Evolutionary conservation across 2,797 vertebrate species (phyloP).

Genomic region (Hyperoplus immaculatus): DNA sequence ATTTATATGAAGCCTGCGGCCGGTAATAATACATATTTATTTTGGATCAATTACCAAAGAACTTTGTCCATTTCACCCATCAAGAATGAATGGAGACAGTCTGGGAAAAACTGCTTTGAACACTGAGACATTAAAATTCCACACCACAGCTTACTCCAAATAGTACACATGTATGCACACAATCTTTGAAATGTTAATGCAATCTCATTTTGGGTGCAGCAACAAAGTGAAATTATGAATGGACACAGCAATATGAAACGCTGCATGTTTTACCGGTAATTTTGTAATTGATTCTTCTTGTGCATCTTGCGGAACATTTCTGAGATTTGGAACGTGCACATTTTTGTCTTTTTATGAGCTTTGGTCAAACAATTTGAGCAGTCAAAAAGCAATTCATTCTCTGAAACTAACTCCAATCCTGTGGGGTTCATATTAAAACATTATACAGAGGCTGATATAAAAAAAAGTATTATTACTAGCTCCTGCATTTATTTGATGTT

Average conservation of each 20-base stretch:
- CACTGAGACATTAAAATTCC: slow-evolving; percentile 31
- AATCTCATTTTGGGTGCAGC: slow-evolving; percentile 34
- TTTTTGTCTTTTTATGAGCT: slow-evolving; percentile 48
- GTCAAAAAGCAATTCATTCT: slow-evolving; percentile 61
- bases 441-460: slow-evolving; percentile 53
- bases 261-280: slow-evolving; percentile 26
- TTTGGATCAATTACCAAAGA: slow-evolving; percentile 13
- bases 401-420: slow-evolving; percentile 50
- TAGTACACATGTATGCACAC: slow-evolving; percentile 17
- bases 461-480: slow-evolving; percentile 52
- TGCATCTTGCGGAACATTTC: slow-evolving; percentile 46
- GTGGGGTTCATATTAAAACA: slow-evolving; percentile 56
- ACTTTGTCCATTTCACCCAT: slow-evolving; percentile 6
- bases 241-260: slow-evolving; percentile 29
- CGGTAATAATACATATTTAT: slow-evolving; percentile 26
- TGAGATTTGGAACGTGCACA: slow-evolving; percentile 32
- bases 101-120: slow-evolving; percentile 29
- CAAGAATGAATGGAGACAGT: background rate
- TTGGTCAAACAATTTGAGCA: slow-evolving; percentile 58
- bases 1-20: slow-evolving; percentile 5
- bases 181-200: slow-evolving; percentile 36
- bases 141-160: slow-evolving; percentile 17
- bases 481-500: slow-evolving; percentile 75
- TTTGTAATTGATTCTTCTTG: slow-evolving; percentile 51
- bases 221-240: slow-evolving; percentile 42